Evolutionary conservation across 1,140 invertebrate species (phyloP).

Genomic region (Magallana gigas): DNA sequence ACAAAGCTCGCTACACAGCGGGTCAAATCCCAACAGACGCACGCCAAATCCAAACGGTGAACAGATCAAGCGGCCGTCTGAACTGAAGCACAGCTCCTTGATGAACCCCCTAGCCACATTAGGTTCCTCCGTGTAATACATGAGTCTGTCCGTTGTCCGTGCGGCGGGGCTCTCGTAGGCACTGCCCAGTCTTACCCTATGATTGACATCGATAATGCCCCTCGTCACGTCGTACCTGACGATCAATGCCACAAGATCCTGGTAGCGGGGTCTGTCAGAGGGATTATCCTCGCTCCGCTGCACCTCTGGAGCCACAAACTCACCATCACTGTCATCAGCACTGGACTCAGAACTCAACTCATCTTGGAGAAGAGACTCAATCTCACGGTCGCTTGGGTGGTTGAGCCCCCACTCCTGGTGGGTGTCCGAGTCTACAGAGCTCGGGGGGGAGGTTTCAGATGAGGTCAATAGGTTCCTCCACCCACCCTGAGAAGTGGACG

Average conservation of each 20-base stretch:
- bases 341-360: conserved; percentile 21
- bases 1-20: conserved; percentile 88
- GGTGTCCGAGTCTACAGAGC: background rate
- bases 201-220: conserved; percentile 40
- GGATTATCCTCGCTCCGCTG: background rate
- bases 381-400: background rate
- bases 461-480: conserved; percentile 8
- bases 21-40: conserved; percentile 89
- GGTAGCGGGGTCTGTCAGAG: background rate
- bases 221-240: conserved; percentile 18
- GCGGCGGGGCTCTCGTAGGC: background rate
- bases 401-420: background rate
- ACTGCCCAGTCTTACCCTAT: background rate
- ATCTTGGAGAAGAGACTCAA: conserved; percentile 35
- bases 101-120: conserved; percentile 91
- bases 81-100: conserved; percentile 91
- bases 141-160: conserved; percentile 81
- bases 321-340: conserved; percentile 26
- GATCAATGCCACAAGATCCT: conserved; percentile 33
- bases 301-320: background rate
- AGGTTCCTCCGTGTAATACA: conserved; percentile 92
- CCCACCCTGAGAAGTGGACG: background rate
- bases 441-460: background rate
- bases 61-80: conserved; percentile 92
- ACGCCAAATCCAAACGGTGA: conserved; percentile 93